Base-by-base conservation (phyloP, 2,888 invertebrate species). In the Parnassius apollo region DNA sequence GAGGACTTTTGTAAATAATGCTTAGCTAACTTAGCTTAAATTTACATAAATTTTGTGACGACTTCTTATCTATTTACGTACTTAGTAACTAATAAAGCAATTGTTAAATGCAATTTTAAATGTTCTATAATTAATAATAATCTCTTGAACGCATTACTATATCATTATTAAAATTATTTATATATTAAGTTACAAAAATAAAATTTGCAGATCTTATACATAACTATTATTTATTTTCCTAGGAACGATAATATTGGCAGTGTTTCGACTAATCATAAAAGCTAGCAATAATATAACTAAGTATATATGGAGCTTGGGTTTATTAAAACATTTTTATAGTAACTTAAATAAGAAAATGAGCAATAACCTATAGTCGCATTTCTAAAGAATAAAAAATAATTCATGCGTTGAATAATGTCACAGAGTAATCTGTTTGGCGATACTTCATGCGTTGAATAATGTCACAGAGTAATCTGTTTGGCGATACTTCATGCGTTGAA, bases 1-100 rank as follows among this genome's bases (percentile, higher is more conserved):
- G 68, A 76, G 82, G 81, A 88, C 83, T 83, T 83, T 88, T 80
- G 76, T 80, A 80, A 81, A 78, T 68, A 71, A 72, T 54, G 66
- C 66, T 64, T 65, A 73, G 35, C 35, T 35, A 35, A 78, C 68
- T 71, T 72, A 53, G 66, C 66, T 65, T 65, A 73, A 74, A 70
- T 55, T 66, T 71, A 73, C 68, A 72, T 73, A 62, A 73, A 81
- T 73, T 71, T 82, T 83, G 83, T 82, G 87, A 83, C 85, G 81
- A 82, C 78, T 80, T 78, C 67, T 66, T 68, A 66, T 66, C 46
- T 44, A 56, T 56, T 72, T 76, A 78, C 68, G 68, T 72, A 75
- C 65, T 66, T 75, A 69, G 11, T 46, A 56, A 56, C 18, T 49
- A 49, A 49, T 49, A 13, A 12, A 12, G 46, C 9, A 57, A 49